Evolutionary conservation across 2,113 vertebrate species (phyloP).

Genomic region (Scolopax mira): DNA sequence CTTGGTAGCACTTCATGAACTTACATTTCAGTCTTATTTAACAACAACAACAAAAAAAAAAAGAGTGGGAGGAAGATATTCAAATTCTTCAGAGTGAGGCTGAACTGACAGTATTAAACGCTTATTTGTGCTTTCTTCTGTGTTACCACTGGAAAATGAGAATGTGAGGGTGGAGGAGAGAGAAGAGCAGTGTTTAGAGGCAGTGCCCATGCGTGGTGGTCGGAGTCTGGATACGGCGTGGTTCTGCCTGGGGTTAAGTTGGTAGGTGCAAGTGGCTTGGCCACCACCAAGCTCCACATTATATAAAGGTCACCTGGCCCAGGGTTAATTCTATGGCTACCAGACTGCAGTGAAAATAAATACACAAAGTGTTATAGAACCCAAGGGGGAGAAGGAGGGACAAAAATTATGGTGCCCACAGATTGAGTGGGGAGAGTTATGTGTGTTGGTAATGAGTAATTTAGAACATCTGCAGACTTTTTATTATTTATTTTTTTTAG

Average conservation of each 20-base stretch:
- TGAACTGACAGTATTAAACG: neutral
- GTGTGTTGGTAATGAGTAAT: slow-evolving; percentile 19
- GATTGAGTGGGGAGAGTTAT: neutral
- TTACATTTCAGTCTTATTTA: neutral
- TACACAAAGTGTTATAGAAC: neutral
- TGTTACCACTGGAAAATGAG: neutral
- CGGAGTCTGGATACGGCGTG: fast-evolving
- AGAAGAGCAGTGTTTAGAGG: neutral
- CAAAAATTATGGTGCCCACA: neutral
- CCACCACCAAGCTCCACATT: neutral
- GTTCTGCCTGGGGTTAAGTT: neutral
- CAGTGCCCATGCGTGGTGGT: neutral
- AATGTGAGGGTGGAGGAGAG: slow-evolving; percentile 2
- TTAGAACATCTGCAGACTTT: slow-evolving; percentile 40
- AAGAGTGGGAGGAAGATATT: slow-evolving; percentile 1
- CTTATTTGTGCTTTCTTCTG: slow-evolving; percentile 9
- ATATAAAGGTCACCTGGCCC: neutral
- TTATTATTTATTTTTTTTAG: neutral
- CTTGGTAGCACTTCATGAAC: neutral
- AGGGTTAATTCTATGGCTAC: neutral
- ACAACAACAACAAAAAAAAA: neutral
- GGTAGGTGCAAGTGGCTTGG: neutral
- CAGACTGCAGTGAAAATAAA: neutral
- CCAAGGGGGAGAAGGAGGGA: neutral
- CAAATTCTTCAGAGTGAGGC: neutral